Conservation (phyloP, 1,140 invertebrate genomes). For the Drosophila saltans region DNA sequence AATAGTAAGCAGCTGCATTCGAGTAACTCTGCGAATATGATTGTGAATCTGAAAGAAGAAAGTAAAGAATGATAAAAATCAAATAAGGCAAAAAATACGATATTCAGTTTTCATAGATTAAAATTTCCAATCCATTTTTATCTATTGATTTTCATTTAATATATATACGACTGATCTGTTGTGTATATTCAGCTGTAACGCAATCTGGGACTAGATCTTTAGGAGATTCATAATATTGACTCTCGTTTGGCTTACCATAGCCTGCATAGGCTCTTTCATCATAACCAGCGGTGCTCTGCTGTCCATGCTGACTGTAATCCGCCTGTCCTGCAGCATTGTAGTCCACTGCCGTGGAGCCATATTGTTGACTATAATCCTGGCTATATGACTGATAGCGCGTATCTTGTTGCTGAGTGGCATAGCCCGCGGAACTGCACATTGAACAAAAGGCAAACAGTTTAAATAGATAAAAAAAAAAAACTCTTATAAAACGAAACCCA, state of each 20-base stretch:
- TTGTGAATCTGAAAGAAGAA: conserved; percentile 69
- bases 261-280: conserved; percentile 79
- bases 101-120: too few species aligned
- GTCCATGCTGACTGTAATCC: conserved; percentile 78
- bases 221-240: background rate
- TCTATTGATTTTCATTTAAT: too few species aligned
- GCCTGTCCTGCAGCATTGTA: conserved; percentile 74
- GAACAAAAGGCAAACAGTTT: conserved; percentile 7
- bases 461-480: background rate
- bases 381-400: conserved; percentile 76
- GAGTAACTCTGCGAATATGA: conserved; percentile 79
- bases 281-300: conserved; percentile 54
- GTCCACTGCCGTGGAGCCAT: conserved; percentile 76
- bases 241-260: conserved; percentile 67
- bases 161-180: too few species aligned
- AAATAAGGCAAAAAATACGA: too few species aligned
- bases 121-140: too few species aligned
- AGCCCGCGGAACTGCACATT: conserved; percentile 63
- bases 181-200: too few species aligned
- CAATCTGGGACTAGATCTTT: background rate
- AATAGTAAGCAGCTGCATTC: conserved; percentile 81
- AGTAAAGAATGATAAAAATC: too few species aligned
- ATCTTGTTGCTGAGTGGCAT: conserved; percentile 72
- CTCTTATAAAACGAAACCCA: conserved; percentile 28
- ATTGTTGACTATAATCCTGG: conserved; percentile 80